Evolutionary conservation across 2,113 vertebrate genomes (phyloP).

Genomic region (Macroglossus sobrinus): DNA sequence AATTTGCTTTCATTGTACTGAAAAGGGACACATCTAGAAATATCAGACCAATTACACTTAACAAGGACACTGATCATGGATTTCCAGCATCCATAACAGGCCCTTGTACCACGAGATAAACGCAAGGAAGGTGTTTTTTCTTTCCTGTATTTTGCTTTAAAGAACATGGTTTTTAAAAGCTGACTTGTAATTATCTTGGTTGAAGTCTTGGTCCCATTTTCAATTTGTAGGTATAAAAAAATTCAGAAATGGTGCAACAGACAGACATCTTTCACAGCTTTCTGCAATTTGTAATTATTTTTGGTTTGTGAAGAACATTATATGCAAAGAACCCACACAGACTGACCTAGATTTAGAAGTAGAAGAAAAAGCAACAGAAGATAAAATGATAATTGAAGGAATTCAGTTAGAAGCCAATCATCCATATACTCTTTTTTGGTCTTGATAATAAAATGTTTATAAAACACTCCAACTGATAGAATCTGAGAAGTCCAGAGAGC

Average conservation of each 20-base stretch:
- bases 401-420: not conserved
- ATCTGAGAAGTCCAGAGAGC: not conserved
- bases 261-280: not conserved
- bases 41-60: not conserved
- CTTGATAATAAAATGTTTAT: not conserved
- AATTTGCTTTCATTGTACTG: not conserved
- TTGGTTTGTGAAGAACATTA: not conserved
- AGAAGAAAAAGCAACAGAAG: not conserved
- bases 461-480: not conserved
- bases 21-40: not conserved
- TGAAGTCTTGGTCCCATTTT: conserved; percentile 5
- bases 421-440: not conserved
- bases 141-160: not conserved
- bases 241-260: not conserved
- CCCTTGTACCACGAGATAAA: not conserved
- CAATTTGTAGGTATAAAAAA: not conserved
- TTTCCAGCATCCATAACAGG: not conserved
- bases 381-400: not conserved
- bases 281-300: not conserved
- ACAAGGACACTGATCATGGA: not conserved
- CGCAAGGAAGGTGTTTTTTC: not conserved
- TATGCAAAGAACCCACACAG: not conserved
- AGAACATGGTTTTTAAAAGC: not conserved
- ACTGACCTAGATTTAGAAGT: conserved; percentile 20
- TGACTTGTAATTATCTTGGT: not conserved